Evolutionary conservation across 2,888 invertebrate genomes (phyloP).

Genomic region (Leptinotarsa haldemani): DNA sequence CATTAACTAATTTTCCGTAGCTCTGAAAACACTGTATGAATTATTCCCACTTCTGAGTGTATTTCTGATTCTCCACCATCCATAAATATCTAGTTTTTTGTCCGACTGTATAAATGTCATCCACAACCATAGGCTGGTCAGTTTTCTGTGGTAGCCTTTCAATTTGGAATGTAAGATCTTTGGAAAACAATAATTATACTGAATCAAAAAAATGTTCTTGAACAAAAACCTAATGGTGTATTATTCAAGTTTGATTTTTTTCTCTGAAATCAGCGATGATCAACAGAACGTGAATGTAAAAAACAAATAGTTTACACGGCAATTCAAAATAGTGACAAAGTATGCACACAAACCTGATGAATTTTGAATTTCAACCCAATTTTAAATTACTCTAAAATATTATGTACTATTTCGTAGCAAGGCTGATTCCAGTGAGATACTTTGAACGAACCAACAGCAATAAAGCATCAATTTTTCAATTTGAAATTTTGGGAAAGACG

Average conservation of each 20-base stretch:
- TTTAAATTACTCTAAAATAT: no score
- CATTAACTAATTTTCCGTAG: neutral
- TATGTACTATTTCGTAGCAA: neutral
- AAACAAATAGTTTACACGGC: no score
- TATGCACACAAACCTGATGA: no score
- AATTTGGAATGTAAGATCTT: constrained; percentile 51
- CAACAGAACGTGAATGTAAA: no score
- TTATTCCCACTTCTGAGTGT: neutral
- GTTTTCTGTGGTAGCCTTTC: constrained; percentile 34
- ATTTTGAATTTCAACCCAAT: no score
- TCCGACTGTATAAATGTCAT: constrained; percentile 34
- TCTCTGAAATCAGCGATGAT: no score
- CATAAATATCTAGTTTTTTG: constrained; percentile 38
- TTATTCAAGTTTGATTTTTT: constrained; percentile 40
- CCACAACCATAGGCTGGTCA: constrained; percentile 36
- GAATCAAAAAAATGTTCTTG: neutral
- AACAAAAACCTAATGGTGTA: constrained; percentile 31
- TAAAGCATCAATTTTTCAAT: constrained; percentile 59
- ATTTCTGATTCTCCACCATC: neutral
- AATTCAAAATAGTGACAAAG: no score
- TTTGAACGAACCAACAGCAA: constrained; percentile 59
- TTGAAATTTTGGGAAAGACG: constrained; percentile 59
- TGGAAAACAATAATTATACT: neutral
- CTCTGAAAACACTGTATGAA: neutral
- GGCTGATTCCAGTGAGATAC: constrained; percentile 15